Evolutionary conservation across 2,113 vertebrate genomes (phyloP).

Genomic region (Ginglymostoma cirratum): DNA sequence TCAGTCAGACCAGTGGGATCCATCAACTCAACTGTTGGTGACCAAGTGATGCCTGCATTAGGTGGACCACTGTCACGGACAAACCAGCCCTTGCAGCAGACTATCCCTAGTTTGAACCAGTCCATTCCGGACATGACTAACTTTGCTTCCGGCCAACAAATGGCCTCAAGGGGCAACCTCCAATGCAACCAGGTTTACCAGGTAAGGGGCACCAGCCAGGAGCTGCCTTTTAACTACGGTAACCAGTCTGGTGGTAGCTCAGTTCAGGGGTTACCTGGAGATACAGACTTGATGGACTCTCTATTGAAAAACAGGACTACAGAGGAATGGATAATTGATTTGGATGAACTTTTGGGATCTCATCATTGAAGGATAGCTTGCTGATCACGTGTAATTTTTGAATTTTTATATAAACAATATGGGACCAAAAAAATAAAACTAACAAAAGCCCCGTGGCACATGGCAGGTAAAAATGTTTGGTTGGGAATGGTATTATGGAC

Average conservation of each 20-base stretch:
- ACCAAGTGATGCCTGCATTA: slow-evolving; percentile 71
- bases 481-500: not conserved
- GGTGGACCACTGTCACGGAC: slow-evolving; percentile 56
- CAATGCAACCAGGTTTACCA: slow-evolving; percentile 86
- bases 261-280: slow-evolving; percentile 68
- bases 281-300: slow-evolving; percentile 86
- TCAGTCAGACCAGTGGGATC: slow-evolving; percentile 64
- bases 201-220: slow-evolving; percentile 73
- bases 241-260: slow-evolving; percentile 61
- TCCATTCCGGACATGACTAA: slow-evolving; percentile 70
- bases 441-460: not conserved
- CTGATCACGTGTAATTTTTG: slow-evolving; percentile 1
- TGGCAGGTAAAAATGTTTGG: slow-evolving; percentile 27
- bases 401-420: not conserved
- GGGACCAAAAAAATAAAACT: slow-evolving; percentile 34
- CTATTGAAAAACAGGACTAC: slow-evolving; percentile 89
- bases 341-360: slow-evolving; percentile 84
- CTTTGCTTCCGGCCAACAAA: slow-evolving; percentile 65
- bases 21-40: slow-evolving; percentile 60
- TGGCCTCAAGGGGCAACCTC: slow-evolving; percentile 62
- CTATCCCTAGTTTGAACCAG: slow-evolving; percentile 61
- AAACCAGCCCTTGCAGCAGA: slow-evolving; percentile 59
- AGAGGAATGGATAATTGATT: slow-evolving; percentile 93
- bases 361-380: slow-evolving; percentile 56
- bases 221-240: slow-evolving; percentile 77